Conservation (phyloP, 2,797 vertebrate species). For the Acanthis flammea region DNA sequence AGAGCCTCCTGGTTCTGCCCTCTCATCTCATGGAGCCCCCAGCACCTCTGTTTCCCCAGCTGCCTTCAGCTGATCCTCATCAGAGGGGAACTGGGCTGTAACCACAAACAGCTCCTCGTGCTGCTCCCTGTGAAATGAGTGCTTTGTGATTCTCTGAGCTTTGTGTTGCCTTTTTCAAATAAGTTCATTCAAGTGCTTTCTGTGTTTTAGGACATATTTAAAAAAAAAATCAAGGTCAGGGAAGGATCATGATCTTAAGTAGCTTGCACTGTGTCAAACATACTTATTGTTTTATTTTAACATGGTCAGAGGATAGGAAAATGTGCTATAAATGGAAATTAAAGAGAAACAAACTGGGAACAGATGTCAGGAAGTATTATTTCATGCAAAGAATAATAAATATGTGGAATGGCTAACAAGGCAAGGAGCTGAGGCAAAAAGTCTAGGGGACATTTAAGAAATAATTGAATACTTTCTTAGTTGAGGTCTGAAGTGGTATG, state of each 20-base stretch:
- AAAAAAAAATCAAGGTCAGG: neutral
- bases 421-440: neutral
- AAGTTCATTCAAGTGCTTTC: neutral
- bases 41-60: neutral
- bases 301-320: constrained; percentile 61
- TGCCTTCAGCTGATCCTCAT: neutral
- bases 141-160: neutral
- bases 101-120: neutral
- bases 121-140: neutral
- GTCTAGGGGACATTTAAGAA: neutral
- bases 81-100: neutral
- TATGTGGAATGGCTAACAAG: neutral
- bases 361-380: constrained; percentile 66
- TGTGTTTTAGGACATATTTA: neutral
- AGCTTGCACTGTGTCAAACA: constrained; percentile 38
- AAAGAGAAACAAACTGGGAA: constrained; percentile 67
- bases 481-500: neutral
- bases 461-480: neutral
- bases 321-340: constrained; percentile 68
- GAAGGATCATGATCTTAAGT: constrained; percentile 29
- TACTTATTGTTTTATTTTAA: constrained; percentile 65
- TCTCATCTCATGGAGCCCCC: fast-evolving
- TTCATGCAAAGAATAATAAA: constrained; percentile 53
- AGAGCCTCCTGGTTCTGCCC: neutral
- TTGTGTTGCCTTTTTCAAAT: neutral